These are phyloP conservation scores for Yponomeuta sedellus DNA, from an alignment of 2,888 invertebrate species.

Conservation along the genomic window DNA sequence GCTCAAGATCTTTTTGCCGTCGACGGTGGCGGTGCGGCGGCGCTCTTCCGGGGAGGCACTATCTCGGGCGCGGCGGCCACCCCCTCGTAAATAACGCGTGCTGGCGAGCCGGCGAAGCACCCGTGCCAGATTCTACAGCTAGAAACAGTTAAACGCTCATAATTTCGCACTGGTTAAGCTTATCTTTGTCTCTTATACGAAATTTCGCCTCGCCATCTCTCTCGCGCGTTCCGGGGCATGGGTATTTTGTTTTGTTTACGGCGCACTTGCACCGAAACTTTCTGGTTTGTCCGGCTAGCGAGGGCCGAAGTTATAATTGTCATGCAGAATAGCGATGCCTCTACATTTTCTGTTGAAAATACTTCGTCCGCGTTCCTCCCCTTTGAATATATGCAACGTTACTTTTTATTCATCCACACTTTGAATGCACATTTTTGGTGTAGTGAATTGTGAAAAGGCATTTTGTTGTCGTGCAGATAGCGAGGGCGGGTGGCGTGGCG, in stretches of 20 bases:
- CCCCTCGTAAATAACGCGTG: slow-evolving; percentile 75
- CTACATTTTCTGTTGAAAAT: slow-evolving; percentile 40
- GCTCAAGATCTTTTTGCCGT: slow-evolving; percentile 27
- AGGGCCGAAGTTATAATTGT: slow-evolving; percentile 73
- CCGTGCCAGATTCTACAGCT: slow-evolving; percentile 76
- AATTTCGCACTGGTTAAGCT: slow-evolving; percentile 76
- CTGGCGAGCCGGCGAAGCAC: slow-evolving; percentile 76
- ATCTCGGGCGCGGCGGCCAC: slow-evolving; percentile 67
- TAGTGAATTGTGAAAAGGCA: slow-evolving; percentile 46
- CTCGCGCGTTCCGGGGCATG: slow-evolving; percentile 64
- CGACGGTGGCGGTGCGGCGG: slow-evolving; percentile 35
- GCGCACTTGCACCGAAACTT: slow-evolving; percentile 50
- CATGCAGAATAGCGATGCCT: slow-evolving; percentile 57
- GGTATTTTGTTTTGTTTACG: slow-evolving; percentile 62
- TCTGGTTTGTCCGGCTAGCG: slow-evolving; percentile 43
- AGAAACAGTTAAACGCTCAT: slow-evolving; percentile 77
- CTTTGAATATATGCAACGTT: neutral
- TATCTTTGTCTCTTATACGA: slow-evolving; percentile 75
- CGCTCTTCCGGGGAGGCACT: slow-evolving; percentile 72
- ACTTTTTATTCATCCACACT: slow-evolving; percentile 9
- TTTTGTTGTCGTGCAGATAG: slow-evolving; percentile 60
- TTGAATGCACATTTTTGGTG: slow-evolving; percentile 11
- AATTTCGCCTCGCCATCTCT: slow-evolving; percentile 65
- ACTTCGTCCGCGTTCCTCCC: neutral
- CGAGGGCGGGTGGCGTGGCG: slow-evolving; percentile 37